A percentile compares a stretch with the other conserved stretches of the same genome.
phyloP scores from a whole-genome alignment of 2,113 vertebrate species.

The Scolopax mira region DNA sequence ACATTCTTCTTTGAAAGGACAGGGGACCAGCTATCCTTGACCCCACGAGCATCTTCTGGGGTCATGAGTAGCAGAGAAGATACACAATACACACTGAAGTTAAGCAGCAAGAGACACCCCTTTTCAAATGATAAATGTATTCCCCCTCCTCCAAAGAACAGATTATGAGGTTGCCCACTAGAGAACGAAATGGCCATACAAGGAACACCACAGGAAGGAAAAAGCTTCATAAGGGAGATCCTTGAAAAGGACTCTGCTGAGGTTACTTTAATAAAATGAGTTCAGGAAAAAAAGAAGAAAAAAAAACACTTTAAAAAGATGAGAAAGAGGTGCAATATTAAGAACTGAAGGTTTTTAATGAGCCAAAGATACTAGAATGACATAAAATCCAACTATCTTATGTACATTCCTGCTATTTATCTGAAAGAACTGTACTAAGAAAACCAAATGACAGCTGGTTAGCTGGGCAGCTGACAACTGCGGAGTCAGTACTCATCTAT shows the following conservation, averaged over 20 bases:
- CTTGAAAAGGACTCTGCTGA: neutral
- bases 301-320: neutral
- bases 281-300: neutral
- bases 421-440: neutral
- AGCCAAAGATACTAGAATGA: neutral
- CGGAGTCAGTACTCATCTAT: neutral
- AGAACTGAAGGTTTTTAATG: neutral
- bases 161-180: neutral
- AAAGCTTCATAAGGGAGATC: neutral
- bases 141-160: neutral
- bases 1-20: neutral
- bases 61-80: neutral
- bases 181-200: neutral
- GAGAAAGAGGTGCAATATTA: neutral
- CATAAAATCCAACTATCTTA: neutral
- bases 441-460: neutral
- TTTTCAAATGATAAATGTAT: neutral
- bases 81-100: neutral
- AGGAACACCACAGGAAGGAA: neutral
- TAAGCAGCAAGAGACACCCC: neutral
- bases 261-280: neutral
- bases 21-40: neutral
- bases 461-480: neutral
- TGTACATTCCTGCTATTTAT: neutral
- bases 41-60: neutral